Evolutionary conservation across 2,888 invertebrate genomes (phyloP), one percentile per base, ranked within the genome.

Genomic region (Leptopilina drosophilae): DNA sequence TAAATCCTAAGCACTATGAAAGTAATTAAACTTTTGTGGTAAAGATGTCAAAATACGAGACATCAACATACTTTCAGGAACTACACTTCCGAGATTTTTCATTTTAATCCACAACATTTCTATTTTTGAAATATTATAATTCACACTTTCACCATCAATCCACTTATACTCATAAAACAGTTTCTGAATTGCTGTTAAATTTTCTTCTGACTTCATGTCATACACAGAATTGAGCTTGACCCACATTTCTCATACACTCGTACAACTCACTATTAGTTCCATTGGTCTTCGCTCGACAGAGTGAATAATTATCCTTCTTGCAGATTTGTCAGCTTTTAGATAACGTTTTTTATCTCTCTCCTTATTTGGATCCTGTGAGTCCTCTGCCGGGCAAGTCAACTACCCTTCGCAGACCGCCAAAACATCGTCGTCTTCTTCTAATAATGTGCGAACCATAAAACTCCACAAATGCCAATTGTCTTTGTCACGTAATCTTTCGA

Each of bases 181-280:
- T 66, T 84, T 84, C 73, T 83, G 84, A 14, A 84, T 64, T 11
- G 83, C 76, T 1, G 66, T 64, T 67, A 83, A 76, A 69, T 73
- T 78, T 76, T 83, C 82, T 11, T 82, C 82, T 12, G 78, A 81
- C 56, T 82, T 84, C 66, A 83, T 42, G 46, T 85, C 85, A 56
- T 78, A 85, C 5, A 85, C 81, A 40, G 77, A 40, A 69, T 83
- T 78, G 59, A 84, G 64, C 73, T 84, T 84, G 20, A 62, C 20
- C 83, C 84, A 84, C 84, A 84, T 83, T 78, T 83, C 81, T 14
- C 64, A 20, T 46, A 83, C 83, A n/a, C 79, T 84, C 14, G 77
- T 64, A 26, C 81, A 81, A 26, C 75, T 80, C 77, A 85, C 78
- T 14, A 86, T 46, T 4, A 49, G 11, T 11, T 49, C 49, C 49